Evolutionary conservation across 1,140 invertebrate species (phyloP), one percentile per base, ranked within the genome.

Genomic region (Drosophila lacteicornis): DNA sequence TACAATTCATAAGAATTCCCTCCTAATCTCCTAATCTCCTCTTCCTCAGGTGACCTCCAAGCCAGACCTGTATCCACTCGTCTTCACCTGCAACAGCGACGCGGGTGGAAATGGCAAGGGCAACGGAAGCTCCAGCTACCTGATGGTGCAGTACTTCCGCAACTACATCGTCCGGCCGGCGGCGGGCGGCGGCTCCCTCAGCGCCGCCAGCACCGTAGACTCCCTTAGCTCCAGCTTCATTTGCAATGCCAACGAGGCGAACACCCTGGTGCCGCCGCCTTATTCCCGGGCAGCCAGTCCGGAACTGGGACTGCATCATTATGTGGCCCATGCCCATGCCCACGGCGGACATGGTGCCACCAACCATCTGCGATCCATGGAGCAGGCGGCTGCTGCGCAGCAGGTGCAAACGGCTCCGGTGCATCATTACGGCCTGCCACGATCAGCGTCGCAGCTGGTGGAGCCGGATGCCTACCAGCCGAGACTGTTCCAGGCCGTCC

Each of bases 161-260:
- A 96, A 96, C 88, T 96, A 96, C 87, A 95, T 96, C 61, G 95
- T 95, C 63, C 93, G 95, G 47, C 95, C 95, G 22, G 94, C 94
- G 75, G 95, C 95, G 15, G 94, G 94, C 71, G 95, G 96, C 70
- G 95, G 96, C 60, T 96, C 96, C 38, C 80, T 97, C 71, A 97
- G 96, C 50, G 96, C 96, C 59, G 95, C 96, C 45, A 97, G 96
- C 93, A 97, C 96, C 56, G 94, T 96, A 65, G 96, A 97, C 92
- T 97, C 96, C 25, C 93, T 97, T 56, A 97, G 96, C 91, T 97
- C 96, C 63, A 97, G 96, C 93, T 97, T 96, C 92, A 95, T 97
- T 91, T 97, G 96, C 92, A 96, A 96, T 81, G 94, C 95, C 46
- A 97, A 97, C 93, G 96, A 97, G 93, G 96, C 96, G 19, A 97